Conservation (phyloP, 1,140 invertebrate genomes). For the Homalodisca vitripennis region DNA sequence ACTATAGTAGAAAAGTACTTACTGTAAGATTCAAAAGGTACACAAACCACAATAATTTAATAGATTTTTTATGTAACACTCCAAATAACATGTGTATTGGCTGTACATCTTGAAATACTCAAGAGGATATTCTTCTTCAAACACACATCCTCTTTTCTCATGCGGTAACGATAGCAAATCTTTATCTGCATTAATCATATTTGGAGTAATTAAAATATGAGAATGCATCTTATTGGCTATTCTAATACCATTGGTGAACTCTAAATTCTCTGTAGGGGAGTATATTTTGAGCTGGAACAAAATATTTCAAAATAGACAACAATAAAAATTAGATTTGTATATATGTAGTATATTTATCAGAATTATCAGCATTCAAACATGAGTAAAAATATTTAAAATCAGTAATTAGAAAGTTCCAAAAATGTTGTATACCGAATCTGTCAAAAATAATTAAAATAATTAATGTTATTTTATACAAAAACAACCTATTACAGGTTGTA, state of each 20-base stretch:
- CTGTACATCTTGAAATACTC: background rate
- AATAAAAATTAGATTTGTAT: no score
- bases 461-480: no score
- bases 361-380: no score
- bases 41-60: background rate
- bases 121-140: background rate
- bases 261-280: background rate
- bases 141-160: constrained; percentile 1
- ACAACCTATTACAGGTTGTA: no score
- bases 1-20: no score
- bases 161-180: background rate
- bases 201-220: background rate
- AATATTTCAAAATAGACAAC: no score
- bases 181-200: background rate
- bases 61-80: background rate
- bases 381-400: no score
- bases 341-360: no score
- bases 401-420: no score
- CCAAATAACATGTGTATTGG: background rate
- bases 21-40: background rate
- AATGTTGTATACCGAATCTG: no score
- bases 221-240: background rate
- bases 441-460: no score
- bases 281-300: background rate
- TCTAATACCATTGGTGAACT: background rate